Base-by-base conservation (phyloP, 2,797 vertebrate species). In the Potorous gilbertii region DNA sequence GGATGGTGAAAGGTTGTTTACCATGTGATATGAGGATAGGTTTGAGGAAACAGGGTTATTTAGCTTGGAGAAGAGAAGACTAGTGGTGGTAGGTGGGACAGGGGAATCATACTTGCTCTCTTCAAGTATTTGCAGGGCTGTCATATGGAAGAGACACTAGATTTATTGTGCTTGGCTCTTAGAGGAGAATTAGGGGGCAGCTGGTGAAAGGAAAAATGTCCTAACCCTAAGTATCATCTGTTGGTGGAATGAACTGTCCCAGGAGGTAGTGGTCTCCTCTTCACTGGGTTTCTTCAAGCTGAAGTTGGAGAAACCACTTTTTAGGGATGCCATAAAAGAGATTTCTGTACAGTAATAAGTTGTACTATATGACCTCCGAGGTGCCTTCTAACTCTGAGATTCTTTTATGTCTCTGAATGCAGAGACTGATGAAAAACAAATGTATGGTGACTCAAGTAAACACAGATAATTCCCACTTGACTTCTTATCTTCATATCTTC, bases 401-500 rank as follows among this genome's bases (percentile, higher is more conserved):
- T 66, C 62, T 81, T 40, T 81, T 81, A 24, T 24, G 21, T 81
- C 74, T 81, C 27, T 81, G 62, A 81, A 56, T 34, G 12, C n/a
- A 81, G 90, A 95, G 91, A 92, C 16, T 46, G 29, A 66, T 94
- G 90, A 94, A 96, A 54, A 92, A 74, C 90, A 96, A 59, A 54
- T 57, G 62, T 91, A 94, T 91, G 95, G 34, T 92, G 96, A 95
- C 91, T 90, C 91, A 27, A 95, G 94, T 95, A 96, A 96, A 94
- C 34, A 66, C 50, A 95, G 96, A 52, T 96, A 95, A 94, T 97
- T 96, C 96, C 96, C 94, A 95, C 92, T 96, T 97, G 95, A 97
- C 94, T 94, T 95, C 94, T 56, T 93, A 81, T n/a, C n/a, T n/a
- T n/a, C n/a, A n/a, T 50, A 93, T 92, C 92, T 92, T 56, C 54